Evolutionary conservation across 2,888 invertebrate genomes (phyloP), one percentile per base, ranked within the genome.

Genomic region (Pristionchus fissidentatus): DNA sequence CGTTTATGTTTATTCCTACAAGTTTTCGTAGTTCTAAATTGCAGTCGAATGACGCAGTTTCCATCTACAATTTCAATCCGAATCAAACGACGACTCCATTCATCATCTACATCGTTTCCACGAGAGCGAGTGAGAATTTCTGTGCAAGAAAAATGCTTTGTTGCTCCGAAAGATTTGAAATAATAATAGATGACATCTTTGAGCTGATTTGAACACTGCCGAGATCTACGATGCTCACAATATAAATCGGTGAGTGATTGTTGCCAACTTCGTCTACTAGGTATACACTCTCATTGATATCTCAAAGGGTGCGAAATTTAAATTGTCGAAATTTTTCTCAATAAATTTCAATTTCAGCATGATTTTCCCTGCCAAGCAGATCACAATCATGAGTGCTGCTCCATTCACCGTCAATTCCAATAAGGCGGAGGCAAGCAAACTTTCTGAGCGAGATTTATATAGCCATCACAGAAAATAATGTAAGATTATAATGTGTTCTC

Each of bases 101-200:
- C 32, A 70, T 70, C 43, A 70, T 70, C 70, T 70, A 70, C 13
- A 19, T 70, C 8, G 70, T 70, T 7, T 70, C 70, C 70, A 70
- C 70, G 0, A 70, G 70, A 41, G 70, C 70, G n/a, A n/a, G 70
- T 70, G 41, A 70, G 70, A 3, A 0, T 1, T 10, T 29, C n/a
- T n/a, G n/a, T n/a, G n/a, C n/a, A n/a, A n/a, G n/a, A n/a, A n/a
- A n/a, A n/a, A n/a, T n/a, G n/a, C n/a, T n/a, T n/a, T n/a, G n/a
- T n/a, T n/a, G n/a, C n/a, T n/a, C n/a, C n/a, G n/a, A n/a, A n/a
- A n/a, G n/a, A n/a, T n/a, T n/a, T n/a, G n/a, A n/a, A n/a, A n/a
- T n/a, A n/a, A n/a, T n/a, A n/a, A n/a, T n/a, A n/a, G n/a, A n/a
- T n/a, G n/a, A n/a, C n/a, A n/a, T n/a, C n/a, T n/a, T n/a, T n/a